Conservation (phyloP, 2,113 vertebrate species). For the Microcebus murinus region DNA sequence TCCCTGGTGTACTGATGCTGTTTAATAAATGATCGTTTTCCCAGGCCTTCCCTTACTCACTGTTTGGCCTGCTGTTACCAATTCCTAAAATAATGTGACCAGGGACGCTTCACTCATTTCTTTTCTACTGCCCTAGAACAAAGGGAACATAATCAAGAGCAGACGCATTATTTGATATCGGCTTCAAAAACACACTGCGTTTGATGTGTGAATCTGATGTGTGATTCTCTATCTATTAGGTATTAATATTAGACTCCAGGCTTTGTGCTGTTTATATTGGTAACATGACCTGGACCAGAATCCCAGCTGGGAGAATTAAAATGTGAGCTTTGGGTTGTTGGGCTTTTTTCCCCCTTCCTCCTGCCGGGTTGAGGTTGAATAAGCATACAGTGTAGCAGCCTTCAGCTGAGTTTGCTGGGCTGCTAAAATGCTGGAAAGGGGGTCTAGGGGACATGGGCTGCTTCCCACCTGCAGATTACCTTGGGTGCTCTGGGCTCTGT, state of each 20-base stretch:
- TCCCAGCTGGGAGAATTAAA: conserved; percentile 77
- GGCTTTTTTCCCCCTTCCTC: neutral
- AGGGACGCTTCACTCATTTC: conserved; percentile 58
- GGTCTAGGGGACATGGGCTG: neutral
- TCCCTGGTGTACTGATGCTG: neutral
- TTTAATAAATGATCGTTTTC: neutral
- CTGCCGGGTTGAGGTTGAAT: conserved; percentile 74
- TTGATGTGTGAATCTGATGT: conserved; percentile 80
- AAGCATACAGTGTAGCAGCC: conserved; percentile 55
- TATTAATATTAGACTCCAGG: conserved; percentile 82
- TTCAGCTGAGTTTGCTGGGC: conserved; percentile 60
- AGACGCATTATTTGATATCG: conserved; percentile 81
- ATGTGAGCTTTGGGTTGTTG: conserved; percentile 63
- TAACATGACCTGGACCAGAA: conserved; percentile 78
- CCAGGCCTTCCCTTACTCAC: neutral
- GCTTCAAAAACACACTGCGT: conserved; percentile 80
- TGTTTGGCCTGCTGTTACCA: neutral
- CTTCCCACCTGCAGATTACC: neutral
- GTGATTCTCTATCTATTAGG: conserved; percentile 82
- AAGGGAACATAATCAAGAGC: conserved; percentile 81
- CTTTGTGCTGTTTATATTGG: conserved; percentile 81
- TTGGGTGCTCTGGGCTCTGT: neutral
- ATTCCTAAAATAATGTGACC: conserved; percentile 62
- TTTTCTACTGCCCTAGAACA: conserved; percentile 75
- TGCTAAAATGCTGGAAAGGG: conserved; percentile 73